Base-by-base conservation (phyloP, 1,140 invertebrate species). In the Cylas formicarius region DNA sequence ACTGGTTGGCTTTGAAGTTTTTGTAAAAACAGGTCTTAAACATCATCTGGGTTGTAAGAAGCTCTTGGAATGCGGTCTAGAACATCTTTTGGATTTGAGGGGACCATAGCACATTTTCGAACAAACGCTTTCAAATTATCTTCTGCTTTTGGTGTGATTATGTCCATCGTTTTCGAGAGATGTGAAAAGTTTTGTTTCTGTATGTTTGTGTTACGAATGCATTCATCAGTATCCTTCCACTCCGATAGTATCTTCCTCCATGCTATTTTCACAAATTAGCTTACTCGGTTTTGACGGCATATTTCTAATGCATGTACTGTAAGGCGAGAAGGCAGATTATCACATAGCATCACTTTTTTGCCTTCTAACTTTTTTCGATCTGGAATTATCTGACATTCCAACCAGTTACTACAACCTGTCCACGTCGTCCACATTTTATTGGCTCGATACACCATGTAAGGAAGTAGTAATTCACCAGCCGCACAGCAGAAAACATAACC, bases 341-440 rank as follows among this genome's bases (percentile, higher is more conserved):
- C 41, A 20, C 41, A 38, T 14, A 43, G 6, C 6, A 43, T n/a
- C 11, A 43, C 18, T 28, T 38, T 43, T 43, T 17, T 33, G 4
- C 41, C 29, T 21, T 18, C 21, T 18, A 34, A 21, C 14, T 37
- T 34, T 14, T 43, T 38, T 19, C 20, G 17, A 9, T 23, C 10
- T 24, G 41, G 41, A 8, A 42, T 6, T n/a, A 19, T 14, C 6
- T 36, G 26, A 37, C 3, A 5, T 36, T 36, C 16, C 4, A 43
- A n/a, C 29, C 29, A 43, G 16, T 34, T 32, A 6, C 4, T 34
- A 22, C 32, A 43, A 9, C 11, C 24, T 10, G 38, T 23, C 38
- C 38, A 41, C 5, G 38, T 41, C 3, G 38, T 41, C 38, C 38
- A 41, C 24, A 41, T 41, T 27, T 41, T n/a, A 19, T 16, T 33